Base-by-base conservation (phyloP, 2,113 vertebrate genomes). In the Cichladusa arquata region DNA sequence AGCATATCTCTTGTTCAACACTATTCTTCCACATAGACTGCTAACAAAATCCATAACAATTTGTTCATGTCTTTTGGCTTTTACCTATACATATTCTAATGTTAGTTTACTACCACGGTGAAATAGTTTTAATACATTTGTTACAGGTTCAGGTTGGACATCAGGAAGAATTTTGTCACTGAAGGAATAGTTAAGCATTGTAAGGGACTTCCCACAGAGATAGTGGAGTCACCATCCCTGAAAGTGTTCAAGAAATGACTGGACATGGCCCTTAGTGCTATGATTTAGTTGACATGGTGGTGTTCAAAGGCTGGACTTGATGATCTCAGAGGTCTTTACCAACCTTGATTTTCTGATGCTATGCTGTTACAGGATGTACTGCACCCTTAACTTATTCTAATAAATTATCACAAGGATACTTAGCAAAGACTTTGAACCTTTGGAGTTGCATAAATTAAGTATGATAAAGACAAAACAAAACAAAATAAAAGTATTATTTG, bases 201-300 rank as follows among this genome's bases (percentile, higher is more conserved):
- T 13, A 64, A 64, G 9, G 40, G 8, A 18, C 25, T 64, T 9
- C 11, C 9, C 29, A 56, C 29, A 20, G 20, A 31, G 40, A 11
- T 9, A 28, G 15, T n/a, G 19, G 23, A 71, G 19, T 71, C 34
- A 31, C 11, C 13, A 34, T 34, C 40, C 29, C 9, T 56, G 66
- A 42, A 56, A 71, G 29, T 40, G 20, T 40, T 64, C 19, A 56
- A 8, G 34, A 56, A 56, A 64, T 5, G 2, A 15, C 36, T 50
- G 36, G 26, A 31, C 0, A 0, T 33, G 8, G 26, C 19, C 19
- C 44, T 58, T 24, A 51, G 12, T 33, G 23, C 9, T 16, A 7
- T 17, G 8, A 22, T 51, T 73, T 36, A n/a, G 12, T 51, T 81
- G 19, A 8, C 14, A 17, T 66, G 51, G 31, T 33, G 26, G 3